Evolutionary conservation across 2,113 vertebrate genomes (phyloP), one percentile per base, ranked within the genome.

Genomic region (Trematocara marginatum): DNA sequence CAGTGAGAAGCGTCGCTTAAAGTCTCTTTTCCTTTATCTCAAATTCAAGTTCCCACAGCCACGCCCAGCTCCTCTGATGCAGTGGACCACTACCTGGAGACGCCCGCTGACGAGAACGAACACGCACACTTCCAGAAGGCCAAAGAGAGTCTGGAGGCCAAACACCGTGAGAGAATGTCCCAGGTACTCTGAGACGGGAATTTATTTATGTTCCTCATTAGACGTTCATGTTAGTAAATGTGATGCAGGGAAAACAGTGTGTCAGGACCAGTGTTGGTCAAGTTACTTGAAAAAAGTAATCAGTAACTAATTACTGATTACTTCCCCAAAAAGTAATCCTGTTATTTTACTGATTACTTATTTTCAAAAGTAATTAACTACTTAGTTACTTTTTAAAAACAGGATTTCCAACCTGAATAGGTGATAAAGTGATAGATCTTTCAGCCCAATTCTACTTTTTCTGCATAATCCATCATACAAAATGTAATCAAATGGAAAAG

Each of bases 91-190:
- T 99, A 99, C 15, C 96, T 99, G 47, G 99, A 99, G 96, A 97
- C 97, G 0, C 98, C 98, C 2, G 98, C 98, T 0, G 99, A 99
- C 53, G 99, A 99, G 84, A 99, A 99, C 9, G 99, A 99, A 3
- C 99, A 99, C 2, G 96, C 97, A 80, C 97, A 98, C 89, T 99
- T 99, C 95, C 97, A 98, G 92, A 99, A 99, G 92, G 99, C 99
- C 83, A 99, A 99, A 87, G 98, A 99, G 91, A 98, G 98, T 38
- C 96, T 99, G 81, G 99, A 99, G 92, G 97, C 98, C 79, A 99
- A 98, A 66, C 98, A 99, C 93, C 96, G 98, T 0, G 98, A 99
- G 93, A 96, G 97, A 81, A 99, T 99, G 98, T 99, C 98, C 64
- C 97, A 99, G 98, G 98, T 64, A 38, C 34, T 64, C 31, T 12